phyloP scores from a whole-genome alignment of 92 coral and sea anemone species.

The Zoanthus sansibaricus region DNA sequence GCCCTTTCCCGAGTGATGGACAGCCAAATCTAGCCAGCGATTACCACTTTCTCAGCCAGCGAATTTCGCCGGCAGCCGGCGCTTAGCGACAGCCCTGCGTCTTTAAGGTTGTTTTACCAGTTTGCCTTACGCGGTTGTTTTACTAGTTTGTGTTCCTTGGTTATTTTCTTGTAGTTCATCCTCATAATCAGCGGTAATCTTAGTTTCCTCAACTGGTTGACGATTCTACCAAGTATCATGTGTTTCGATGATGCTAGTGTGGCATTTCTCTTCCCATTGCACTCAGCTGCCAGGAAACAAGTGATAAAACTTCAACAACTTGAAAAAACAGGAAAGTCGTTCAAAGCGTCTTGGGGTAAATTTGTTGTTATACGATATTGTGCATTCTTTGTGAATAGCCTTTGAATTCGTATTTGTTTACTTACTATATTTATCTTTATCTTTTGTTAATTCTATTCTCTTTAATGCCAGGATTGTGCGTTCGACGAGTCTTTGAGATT shows the following conservation, averaged over 20 bases:
- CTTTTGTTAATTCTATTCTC: background rate
- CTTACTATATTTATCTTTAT: too few species aligned
- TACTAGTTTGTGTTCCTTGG: background rate
- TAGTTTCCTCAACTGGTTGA: conserved; percentile 97
- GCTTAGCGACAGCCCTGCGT: too few species aligned
- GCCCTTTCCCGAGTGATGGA: too few species aligned
- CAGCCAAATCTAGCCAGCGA: too few species aligned
- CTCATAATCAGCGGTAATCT: conserved; percentile 95
- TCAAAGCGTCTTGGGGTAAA: conserved; percentile 86
- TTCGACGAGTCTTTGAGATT: conserved; percentile 94
- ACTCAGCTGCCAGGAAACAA: conserved; percentile 71
- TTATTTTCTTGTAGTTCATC: conserved; percentile 58
- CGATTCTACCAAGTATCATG: conserved; percentile 96
- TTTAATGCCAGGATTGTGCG: conserved; percentile 70
- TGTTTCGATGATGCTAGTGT: conserved; percentile 93
- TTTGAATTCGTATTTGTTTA: too few species aligned
- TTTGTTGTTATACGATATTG: background rate
- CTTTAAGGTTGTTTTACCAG: too few species aligned
- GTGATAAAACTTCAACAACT: conserved; percentile 74
- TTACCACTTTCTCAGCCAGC: too few species aligned
- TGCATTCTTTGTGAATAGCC: too few species aligned
- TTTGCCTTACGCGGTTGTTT: background rate
- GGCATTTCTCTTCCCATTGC: conserved; percentile 78
- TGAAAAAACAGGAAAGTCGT: conserved; percentile 55
- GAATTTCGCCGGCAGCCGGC: too few species aligned